Conservation (phyloP, 1,140 invertebrate species). For the Phthorimaea operculella region DNA sequence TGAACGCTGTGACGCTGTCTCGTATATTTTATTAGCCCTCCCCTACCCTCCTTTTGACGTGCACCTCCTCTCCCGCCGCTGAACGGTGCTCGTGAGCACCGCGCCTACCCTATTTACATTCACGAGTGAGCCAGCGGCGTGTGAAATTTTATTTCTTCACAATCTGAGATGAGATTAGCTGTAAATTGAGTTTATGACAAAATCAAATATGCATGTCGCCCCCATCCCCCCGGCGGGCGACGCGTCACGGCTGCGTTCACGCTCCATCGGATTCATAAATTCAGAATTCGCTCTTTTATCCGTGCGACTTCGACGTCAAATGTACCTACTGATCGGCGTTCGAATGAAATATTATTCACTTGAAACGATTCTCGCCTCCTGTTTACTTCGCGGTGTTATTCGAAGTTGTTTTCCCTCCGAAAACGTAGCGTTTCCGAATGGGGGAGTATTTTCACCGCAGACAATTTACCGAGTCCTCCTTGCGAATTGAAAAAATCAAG, state of each 20-base stretch:
- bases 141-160: constrained; percentile 66
- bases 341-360: constrained; percentile 33
- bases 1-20: constrained; percentile 34
- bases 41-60: constrained; percentile 14
- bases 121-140: constrained; percentile 45
- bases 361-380: constrained; percentile 8
- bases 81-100: constrained; percentile 3
- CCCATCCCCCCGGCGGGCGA: constrained; percentile 16
- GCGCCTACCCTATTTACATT: constrained; percentile 51
- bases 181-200: constrained; percentile 64
- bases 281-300: constrained; percentile 40
- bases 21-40: constrained; percentile 44
- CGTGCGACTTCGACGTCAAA: constrained; percentile 31
- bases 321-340: constrained; percentile 30
- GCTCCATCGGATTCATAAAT: constrained; percentile 46
- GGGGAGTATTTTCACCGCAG: constrained; percentile 1
- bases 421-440: constrained; percentile 4
- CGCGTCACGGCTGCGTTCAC: constrained; percentile 27
- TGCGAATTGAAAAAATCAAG: constrained; percentile 6
- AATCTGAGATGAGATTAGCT: constrained; percentile 64
- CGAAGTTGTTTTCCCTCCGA: background rate
- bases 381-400: constrained; percentile 2
- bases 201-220: constrained; percentile 60
- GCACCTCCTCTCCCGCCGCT: constrained; percentile 4
- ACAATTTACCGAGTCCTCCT: background rate